phyloP scores from a whole-genome alignment of 2,888 invertebrate species.

The Trichopria drosophilae region DNA sequence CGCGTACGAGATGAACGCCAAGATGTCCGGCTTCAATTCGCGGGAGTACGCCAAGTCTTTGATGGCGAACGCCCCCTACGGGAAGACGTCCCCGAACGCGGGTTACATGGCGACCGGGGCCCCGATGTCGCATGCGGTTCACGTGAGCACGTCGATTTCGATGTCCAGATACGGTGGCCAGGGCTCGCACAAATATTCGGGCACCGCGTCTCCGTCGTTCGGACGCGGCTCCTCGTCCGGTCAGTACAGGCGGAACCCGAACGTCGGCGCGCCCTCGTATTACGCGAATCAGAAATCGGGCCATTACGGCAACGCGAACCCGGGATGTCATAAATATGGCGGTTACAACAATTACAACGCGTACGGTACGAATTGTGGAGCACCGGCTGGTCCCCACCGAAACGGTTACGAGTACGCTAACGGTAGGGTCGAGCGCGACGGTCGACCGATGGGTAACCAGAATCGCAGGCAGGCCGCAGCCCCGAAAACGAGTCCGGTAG shows the following conservation, averaged over 20 bases:
- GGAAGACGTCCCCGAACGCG: no score
- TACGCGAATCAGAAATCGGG: slow-evolving; percentile 1
- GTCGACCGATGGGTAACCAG: slow-evolving; percentile 15
- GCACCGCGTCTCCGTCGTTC: no score
- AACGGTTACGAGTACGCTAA: slow-evolving; percentile 30
- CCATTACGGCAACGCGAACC: slow-evolving; percentile 32
- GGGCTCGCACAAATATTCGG: no score
- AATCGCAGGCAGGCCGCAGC: slow-evolving; percentile 18
- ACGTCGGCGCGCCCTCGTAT: no score
- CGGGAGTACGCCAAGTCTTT: slow-evolving; percentile 41
- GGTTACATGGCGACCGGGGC: slow-evolving; percentile 1
- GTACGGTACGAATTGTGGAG: no score
- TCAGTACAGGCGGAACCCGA: no score
- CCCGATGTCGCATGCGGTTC: no score
- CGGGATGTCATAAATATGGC: slow-evolving; percentile 32
- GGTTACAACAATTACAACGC: no score
- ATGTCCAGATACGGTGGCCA: no score
- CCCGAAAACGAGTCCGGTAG: slow-evolving; percentile 30
- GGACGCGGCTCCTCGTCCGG: no score
- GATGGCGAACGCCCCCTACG: slow-evolving; percentile 21
- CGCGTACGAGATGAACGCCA: slow-evolving; percentile 36
- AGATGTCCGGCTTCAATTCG: slow-evolving; percentile 33
- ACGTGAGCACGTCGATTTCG: no score
- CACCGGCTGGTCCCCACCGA: slow-evolving; percentile 30
- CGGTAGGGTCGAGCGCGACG: slow-evolving; percentile 19